phyloP scores from a whole-genome alignment of 1,140 invertebrate species.

The Uloborus diversus region DNA sequence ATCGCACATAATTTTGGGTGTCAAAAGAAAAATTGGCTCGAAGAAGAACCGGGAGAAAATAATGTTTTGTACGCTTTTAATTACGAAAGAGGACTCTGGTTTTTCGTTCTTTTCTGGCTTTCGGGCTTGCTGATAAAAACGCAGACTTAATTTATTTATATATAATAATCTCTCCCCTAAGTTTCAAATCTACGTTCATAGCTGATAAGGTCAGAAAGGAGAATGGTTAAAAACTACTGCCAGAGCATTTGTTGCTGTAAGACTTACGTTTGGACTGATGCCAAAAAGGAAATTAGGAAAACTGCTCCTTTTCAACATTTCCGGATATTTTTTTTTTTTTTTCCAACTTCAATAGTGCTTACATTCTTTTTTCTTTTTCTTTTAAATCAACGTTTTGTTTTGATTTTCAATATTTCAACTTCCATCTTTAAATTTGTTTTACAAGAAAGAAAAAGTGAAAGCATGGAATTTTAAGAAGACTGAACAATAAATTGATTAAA shows the following conservation, averaged over 20 bases:
- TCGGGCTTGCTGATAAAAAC: conserved; percentile 36
- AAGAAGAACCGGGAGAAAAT: conserved; percentile 18
- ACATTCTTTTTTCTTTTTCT: conserved; percentile 5
- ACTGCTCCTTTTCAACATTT: conserved; percentile 39
- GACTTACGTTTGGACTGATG: not conserved
- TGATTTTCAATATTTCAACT: too few species aligned
- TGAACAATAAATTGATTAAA: too few species aligned
- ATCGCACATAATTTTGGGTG: conserved; percentile 12
- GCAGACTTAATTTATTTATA: conserved; percentile 52
- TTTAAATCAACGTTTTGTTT: too few species aligned
- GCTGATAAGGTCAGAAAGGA: conserved; percentile 12
- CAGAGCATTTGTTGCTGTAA: conserved; percentile 5
- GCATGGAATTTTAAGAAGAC: too few species aligned
- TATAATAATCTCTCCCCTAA: conserved; percentile 40
- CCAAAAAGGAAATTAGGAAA: conserved; percentile 48
- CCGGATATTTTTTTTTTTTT: conserved; percentile 20
- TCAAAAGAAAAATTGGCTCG: conserved; percentile 39
- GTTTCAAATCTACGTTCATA: not conserved
- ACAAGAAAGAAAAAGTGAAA: too few species aligned
- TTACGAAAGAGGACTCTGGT: conserved; percentile 18
- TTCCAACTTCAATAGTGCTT: not conserved
- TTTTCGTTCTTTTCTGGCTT: conserved; percentile 7
- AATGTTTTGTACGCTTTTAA: conserved; percentile 53
- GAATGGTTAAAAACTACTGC: not conserved
- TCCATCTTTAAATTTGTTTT: too few species aligned